Base-by-base conservation (phyloP, 2,797 vertebrate species). In the Melopsittacus undulatus region DNA sequence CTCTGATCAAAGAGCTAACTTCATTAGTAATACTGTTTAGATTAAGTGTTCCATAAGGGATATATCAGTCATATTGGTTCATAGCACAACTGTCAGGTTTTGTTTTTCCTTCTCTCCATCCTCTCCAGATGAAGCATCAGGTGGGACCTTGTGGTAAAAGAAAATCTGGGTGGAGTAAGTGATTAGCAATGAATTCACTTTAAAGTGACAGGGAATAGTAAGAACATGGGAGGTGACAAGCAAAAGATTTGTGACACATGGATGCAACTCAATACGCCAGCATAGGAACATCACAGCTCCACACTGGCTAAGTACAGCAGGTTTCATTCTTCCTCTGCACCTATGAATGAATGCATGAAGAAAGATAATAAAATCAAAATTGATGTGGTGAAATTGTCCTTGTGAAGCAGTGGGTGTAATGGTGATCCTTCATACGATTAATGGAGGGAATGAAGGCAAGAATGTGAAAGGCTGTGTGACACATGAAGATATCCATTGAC, bases 201-300 rank as follows among this genome's bases (percentile, higher is more conserved):
- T 66, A 4, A 91, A 92, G 87, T 29, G 73, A 40, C 40, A 79
- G 77, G 54, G 67, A 79, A 87, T 30, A 94, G 68, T 83, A 83
- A 96, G 87, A 57, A 82, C 77, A 91, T 27, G 92, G 83, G 92
- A 95, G 83, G 85, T 96, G 95, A 95, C 95, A 92, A 95, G 91
- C 87, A 82, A 68, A 91, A 91, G 94, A 96, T 95, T 91, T 92
- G 94, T 96, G 96, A 97, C 92, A 95, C 92, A 76, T 84, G 93
- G 92, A 80, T 96, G 93, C 96, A 94, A 91, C 40, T 89, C 95
- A 94, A 18, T 91, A 70, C 46, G 83, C 52, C 85, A 93, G 88
- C 94, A 87, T 46, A 87, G 74, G 70, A 80, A 96, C 95, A 96
- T 91, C 95, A 92, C 20, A 95, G 91, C 92, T 94, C 57, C 84